These are phyloP conservation scores for Oophaga pumilio DNA, from an alignment of 2,113 vertebrate species.

Conservation along the genomic window DNA sequence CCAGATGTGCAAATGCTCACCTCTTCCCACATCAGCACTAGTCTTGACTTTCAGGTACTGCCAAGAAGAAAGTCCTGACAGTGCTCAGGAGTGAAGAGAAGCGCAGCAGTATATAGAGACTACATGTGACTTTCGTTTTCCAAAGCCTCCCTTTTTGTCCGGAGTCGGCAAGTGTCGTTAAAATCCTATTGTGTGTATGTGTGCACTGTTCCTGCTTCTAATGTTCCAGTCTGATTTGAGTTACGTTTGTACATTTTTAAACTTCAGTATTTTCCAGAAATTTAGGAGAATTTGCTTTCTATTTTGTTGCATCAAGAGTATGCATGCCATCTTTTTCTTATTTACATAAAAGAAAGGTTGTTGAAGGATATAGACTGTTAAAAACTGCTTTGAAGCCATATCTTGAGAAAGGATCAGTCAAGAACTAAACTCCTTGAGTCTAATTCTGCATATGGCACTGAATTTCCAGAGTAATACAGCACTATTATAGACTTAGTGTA, in stretches of 20 bases:
- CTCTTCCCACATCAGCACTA: too few relatives aligned
- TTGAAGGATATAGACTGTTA: background rate
- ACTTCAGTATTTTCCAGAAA: background rate
- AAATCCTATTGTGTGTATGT: too few relatives aligned
- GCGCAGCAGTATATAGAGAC: too few relatives aligned
- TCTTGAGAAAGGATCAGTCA: slow-evolving; percentile 16
- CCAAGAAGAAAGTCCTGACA: too few relatives aligned
- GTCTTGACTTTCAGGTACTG: too few relatives aligned
- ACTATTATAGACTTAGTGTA: slow-evolving; percentile 38
- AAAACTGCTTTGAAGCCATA: slow-evolving; percentile 1
- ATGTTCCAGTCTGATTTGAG: background rate
- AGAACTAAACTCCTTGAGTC: background rate
- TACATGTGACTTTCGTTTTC: too few relatives aligned
- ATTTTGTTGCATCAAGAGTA: background rate
- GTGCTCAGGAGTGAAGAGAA: too few relatives aligned
- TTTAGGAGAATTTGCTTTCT: background rate
- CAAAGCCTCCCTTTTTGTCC: too few relatives aligned
- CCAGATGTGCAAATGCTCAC: too few relatives aligned
- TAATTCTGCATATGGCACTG: background rate
- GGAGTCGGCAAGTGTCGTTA: too few relatives aligned
- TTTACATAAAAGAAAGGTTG: slow-evolving; percentile 23
- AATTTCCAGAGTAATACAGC: background rate
- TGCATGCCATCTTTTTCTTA: background rate
- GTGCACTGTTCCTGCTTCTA: background rate
- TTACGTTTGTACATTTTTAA: background rate